Evolutionary conservation across 1,140 invertebrate genomes (phyloP).

Genomic region (Ceratosolen fusciceps): DNA sequence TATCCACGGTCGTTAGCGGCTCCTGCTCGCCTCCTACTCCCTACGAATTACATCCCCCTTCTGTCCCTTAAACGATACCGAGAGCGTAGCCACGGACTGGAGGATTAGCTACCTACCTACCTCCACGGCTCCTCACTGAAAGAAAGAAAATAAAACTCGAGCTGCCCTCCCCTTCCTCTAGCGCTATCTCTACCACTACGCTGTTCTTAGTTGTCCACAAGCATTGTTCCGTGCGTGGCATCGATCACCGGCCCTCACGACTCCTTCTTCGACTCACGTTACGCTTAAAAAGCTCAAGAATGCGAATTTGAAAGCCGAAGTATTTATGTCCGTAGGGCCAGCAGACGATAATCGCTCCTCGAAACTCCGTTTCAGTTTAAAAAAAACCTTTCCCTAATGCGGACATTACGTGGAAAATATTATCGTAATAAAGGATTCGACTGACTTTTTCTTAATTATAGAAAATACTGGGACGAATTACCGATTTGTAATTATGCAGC

Average conservation of each 20-base stretch:
- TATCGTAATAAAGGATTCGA: background rate
- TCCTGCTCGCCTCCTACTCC: constrained; percentile 5
- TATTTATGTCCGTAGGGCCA: no score
- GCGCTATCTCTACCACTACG: no score
- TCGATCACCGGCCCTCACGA: no score
- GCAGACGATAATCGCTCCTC: no score
- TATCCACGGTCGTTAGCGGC: constrained; percentile 42
- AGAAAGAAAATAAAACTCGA: background rate
- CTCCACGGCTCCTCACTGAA: no score
- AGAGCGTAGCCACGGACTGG: background rate
- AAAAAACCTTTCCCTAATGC: background rate
- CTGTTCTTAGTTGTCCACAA: no score
- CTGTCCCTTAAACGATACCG: constrained; percentile 8
- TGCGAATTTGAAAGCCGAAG: background rate
- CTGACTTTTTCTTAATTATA: background rate
- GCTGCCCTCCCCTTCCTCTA: no score
- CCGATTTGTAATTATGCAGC: background rate
- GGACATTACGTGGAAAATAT: background rate
- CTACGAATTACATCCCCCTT: background rate
- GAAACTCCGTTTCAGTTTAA: no score
- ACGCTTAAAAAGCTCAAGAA: background rate
- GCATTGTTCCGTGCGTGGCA: no score
- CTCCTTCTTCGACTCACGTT: no score
- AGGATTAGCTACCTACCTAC: background rate
- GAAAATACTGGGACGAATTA: constrained; percentile 15